Percentiles rank a stretch among this genome's conserved stretches.
phyloP scores from a whole-genome alignment of 2,888 invertebrate species.

The Abscondita cerata region DNA sequence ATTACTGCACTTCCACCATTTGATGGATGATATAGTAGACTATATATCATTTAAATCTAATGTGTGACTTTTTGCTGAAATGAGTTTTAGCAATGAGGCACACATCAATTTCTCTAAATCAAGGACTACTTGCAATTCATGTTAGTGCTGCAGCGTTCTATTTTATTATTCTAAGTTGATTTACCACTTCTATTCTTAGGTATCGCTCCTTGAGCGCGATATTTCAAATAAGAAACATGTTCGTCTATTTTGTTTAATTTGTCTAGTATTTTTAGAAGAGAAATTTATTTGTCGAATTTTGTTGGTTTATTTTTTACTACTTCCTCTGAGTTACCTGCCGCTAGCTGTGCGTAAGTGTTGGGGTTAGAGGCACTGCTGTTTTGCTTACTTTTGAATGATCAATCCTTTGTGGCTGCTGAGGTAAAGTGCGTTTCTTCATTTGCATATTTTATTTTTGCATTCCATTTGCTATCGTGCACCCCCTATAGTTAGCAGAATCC shows the following conservation, averaged over 20 bases:
- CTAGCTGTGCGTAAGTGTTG: slow-evolving; percentile 11
- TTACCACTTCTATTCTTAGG: too few relatives aligned
- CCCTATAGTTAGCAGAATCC: slow-evolving; percentile 20
- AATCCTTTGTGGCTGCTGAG: slow-evolving; percentile 20
- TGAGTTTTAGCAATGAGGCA: slow-evolving; percentile 37
- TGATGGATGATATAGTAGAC: slow-evolving; percentile 24
- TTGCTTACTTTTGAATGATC: slow-evolving; percentile 13
- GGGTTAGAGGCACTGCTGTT: slow-evolving; percentile 10
- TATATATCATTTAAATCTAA: slow-evolving; percentile 35
- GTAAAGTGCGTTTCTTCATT: slow-evolving; percentile 16
- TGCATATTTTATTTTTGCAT: slow-evolving; percentile 5
- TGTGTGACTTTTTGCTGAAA: slow-evolving; percentile 33
- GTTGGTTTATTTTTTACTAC: slow-evolving; percentile 11
- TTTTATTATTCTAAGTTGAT: slow-evolving; percentile 31
- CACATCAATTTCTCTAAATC: too few relatives aligned
- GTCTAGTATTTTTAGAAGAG: slow-evolving; percentile 25
- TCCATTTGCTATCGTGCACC: neutral
- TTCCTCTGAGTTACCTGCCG: slow-evolving; percentile 7
- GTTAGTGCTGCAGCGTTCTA: too few relatives aligned
- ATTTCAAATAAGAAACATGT: too few relatives aligned
- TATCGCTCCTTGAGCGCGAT: too few relatives aligned
- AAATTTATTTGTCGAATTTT: slow-evolving; percentile 18
- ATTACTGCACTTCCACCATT: slow-evolving; percentile 28
- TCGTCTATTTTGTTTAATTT: slow-evolving; percentile 28
- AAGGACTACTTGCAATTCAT: slow-evolving; percentile 28